Conservation (phyloP, 2,888 invertebrate genomes). For the Drymonia ruficornis region DNA sequence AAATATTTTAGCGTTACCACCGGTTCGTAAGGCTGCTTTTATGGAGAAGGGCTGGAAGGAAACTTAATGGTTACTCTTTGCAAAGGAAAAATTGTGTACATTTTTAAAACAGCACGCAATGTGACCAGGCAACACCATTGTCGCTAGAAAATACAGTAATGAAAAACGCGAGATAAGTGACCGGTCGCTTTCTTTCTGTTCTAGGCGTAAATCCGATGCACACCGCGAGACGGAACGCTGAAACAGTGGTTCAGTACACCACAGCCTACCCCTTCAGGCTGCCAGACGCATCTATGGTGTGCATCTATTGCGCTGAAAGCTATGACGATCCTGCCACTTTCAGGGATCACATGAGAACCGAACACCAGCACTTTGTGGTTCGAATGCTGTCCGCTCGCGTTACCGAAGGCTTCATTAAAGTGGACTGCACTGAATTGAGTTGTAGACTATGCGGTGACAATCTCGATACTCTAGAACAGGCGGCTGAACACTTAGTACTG, state of each 20-base stretch:
- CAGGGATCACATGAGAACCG: conserved; percentile 44
- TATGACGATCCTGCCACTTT: conserved; percentile 45
- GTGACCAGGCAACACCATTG: no score
- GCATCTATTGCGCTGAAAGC: conserved; percentile 50
- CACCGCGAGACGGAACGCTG: conserved; percentile 43
- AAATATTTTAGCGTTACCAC: no score
- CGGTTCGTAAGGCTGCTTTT: no score
- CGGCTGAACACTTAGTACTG: conserved; percentile 37
- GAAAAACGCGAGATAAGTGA: conserved; percentile 10
- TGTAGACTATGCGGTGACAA: conserved; percentile 41
- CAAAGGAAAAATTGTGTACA: no score
- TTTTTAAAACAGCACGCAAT: no score
- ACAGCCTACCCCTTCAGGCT: conserved; percentile 50
- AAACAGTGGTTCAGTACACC: conserved; percentile 39
- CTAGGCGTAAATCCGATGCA: conserved; percentile 41
- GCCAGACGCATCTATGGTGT: conserved; percentile 38
- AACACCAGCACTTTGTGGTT: conserved; percentile 42
- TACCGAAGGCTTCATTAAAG: conserved; percentile 40
- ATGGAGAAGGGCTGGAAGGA: no score
- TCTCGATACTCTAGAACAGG: conserved; percentile 23
- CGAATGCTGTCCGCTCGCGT: conserved; percentile 42
- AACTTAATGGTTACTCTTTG: no score
- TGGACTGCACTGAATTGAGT: conserved; percentile 41
- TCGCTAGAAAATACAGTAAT: no score
- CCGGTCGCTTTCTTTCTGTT: conserved; percentile 45